These are phyloP conservation scores for Mylabris phalerata DNA, from an alignment of 1,140 invertebrate species.

Conservation along the genomic window DNA sequence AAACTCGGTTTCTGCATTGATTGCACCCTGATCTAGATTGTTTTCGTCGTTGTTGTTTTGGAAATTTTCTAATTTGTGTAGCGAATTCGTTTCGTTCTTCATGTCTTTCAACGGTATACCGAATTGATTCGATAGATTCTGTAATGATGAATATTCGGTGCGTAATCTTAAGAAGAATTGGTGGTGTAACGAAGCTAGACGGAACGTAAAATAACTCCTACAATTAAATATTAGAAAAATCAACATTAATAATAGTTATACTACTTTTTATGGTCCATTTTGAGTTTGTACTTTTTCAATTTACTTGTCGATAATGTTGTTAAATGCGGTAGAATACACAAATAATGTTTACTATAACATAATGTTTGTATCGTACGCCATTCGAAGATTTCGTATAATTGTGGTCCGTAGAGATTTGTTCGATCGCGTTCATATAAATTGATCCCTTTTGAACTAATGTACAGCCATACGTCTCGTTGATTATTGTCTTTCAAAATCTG, in stretches of 20 bases:
- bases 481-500: constrained; percentile 39
- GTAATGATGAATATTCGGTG: constrained; percentile 61
- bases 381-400: constrained; percentile 39
- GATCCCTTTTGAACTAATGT: constrained; percentile 51
- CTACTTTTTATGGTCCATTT: constrained; percentile 67
- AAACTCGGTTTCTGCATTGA: constrained; percentile 37
- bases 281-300: constrained; percentile 62
- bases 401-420: constrained; percentile 27
- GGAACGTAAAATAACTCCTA: constrained; percentile 67
- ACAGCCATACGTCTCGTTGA: constrained; percentile 51
- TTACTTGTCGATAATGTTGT: constrained; percentile 50
- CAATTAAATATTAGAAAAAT: constrained; percentile 25
- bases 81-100: constrained; percentile 40
- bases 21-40: constrained; percentile 25
- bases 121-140: constrained; percentile 57
- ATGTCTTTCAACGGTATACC: constrained; percentile 45
- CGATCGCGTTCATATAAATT: constrained; percentile 48
- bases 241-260: neutral
- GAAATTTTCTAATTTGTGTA: constrained; percentile 34
- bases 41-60: constrained; percentile 23
- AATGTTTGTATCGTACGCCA: constrained; percentile 70
- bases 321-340: constrained; percentile 56
- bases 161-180: constrained; percentile 66
- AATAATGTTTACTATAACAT: constrained; percentile 63
- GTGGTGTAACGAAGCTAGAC: constrained; percentile 65